Percentiles rank a stretch among this genome's conserved stretches.
These are phyloP conservation scores for Gallinago media DNA, from an alignment of 2,113 vertebrate species.

Conservation along the genomic window DNA sequence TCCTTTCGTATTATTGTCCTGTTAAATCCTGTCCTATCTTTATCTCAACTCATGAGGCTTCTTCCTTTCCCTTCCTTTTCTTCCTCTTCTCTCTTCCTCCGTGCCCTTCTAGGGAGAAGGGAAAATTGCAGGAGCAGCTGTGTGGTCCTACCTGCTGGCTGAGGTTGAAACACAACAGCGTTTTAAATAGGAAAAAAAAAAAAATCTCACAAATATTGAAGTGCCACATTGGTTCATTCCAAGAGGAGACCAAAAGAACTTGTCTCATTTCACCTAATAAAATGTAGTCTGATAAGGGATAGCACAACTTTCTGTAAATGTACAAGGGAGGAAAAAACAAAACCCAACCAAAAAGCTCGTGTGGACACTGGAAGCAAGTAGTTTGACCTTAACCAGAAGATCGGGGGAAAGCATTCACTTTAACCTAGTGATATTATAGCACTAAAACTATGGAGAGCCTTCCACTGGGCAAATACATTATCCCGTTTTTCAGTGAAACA, in stretches of 20 bases:
- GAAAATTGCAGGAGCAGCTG: not conserved
- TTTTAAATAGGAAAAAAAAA: not conserved
- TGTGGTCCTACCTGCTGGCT: not conserved
- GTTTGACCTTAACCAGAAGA: not conserved
- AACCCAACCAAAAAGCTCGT: not conserved
- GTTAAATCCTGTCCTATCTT: not conserved
- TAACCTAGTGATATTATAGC: not conserved
- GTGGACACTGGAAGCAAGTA: not conserved
- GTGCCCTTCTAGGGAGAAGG: not conserved
- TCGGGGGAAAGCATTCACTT: not conserved
- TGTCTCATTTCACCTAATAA: not conserved
- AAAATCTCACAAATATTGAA: not conserved
- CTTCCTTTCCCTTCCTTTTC: not conserved
- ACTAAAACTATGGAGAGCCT: not conserved
- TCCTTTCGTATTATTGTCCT: not conserved
- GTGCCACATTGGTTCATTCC: not conserved
- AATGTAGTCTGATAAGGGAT: not conserved
- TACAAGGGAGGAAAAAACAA: not conserved
- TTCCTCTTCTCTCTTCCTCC: not conserved
- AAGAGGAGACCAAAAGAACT: not conserved
- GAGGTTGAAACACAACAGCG: not conserved
- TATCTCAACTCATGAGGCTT: not conserved
- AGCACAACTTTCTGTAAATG: not conserved
- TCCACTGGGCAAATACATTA: not conserved
- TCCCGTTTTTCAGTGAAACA: not conserved